phyloP scores from a whole-genome alignment of 2,113 vertebrate species.

The Sciurus niger region DNA sequence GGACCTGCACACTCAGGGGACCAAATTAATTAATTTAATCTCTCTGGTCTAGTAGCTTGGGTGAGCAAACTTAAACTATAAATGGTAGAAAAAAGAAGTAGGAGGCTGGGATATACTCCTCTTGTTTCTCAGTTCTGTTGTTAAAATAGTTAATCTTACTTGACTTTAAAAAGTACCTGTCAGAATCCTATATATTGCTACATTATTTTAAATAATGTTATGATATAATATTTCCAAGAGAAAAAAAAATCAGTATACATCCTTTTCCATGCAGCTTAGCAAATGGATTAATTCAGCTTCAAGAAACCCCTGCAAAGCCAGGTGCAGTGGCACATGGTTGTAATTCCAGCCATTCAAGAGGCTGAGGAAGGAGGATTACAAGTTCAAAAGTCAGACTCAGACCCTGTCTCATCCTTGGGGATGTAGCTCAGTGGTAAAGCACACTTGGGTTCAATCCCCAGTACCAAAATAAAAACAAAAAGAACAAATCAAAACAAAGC shows the following conservation, averaged over 20 bases:
- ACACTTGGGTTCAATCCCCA: neutral
- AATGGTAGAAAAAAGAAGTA: neutral
- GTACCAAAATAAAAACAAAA: neutral
- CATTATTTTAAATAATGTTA: slow-evolving; percentile 43
- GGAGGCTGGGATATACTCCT: neutral
- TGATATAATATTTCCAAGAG: neutral
- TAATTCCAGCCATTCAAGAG: neutral
- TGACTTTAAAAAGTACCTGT: slow-evolving; percentile 3
- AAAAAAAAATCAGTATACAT: neutral
- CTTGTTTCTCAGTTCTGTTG: neutral
- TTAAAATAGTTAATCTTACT: slow-evolving; percentile 36
- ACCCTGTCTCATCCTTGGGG: neutral
- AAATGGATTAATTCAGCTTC: neutral
- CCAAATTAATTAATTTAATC: neutral
- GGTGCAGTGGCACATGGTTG: neutral
- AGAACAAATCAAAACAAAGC: neutral
- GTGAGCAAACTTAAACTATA: neutral
- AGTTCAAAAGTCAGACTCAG: neutral
- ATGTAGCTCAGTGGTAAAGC: neutral
- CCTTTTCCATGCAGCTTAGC: neutral
- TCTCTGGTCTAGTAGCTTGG: neutral
- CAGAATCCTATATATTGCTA: slow-evolving; percentile 9
- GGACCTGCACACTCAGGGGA: neutral
- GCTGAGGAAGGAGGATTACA: neutral
- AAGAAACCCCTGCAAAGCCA: neutral